Evolutionary conservation across 2,888 invertebrate species (phyloP).

Genomic region (Tuberolachnus salignus): DNA sequence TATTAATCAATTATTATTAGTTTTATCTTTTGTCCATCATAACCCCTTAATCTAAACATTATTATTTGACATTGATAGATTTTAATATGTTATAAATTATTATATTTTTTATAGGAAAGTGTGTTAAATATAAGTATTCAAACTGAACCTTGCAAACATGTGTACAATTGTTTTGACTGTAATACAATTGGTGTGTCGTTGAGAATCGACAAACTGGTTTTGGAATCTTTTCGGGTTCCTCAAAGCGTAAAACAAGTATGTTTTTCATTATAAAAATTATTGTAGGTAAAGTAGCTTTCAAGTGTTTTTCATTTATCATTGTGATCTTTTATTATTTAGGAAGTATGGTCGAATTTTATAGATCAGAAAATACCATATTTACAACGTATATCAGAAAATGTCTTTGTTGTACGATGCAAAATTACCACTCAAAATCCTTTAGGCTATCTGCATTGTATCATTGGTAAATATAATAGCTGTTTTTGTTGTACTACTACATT

Average conservation of each 20-base stretch:
- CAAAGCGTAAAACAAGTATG: constrained; percentile 67
- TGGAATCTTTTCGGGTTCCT: constrained; percentile 68
- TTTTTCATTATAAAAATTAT: neutral
- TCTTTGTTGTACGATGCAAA: constrained; percentile 75
- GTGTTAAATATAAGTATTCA: constrained; percentile 15
- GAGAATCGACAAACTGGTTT: constrained; percentile 68
- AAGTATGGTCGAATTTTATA: constrained; percentile 50
- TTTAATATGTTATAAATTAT: neutral
- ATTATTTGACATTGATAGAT: neutral
- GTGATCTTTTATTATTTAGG: constrained; percentile 12
- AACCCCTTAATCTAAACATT: neutral
- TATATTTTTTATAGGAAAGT: constrained; percentile 31
- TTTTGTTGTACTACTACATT: constrained; percentile 51
- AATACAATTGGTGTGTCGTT: constrained; percentile 69
- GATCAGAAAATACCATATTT: constrained; percentile 66
- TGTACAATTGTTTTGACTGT: constrained; percentile 71
- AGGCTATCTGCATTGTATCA: constrained; percentile 69
- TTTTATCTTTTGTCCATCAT: too few species aligned
- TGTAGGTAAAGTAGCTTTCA: neutral
- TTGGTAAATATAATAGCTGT: constrained; percentile 50
- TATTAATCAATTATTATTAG: too few species aligned
- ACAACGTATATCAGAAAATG: constrained; percentile 73
- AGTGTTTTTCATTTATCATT: neutral
- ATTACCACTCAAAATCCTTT: constrained; percentile 71
- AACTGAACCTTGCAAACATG: constrained; percentile 67